Evolutionary conservation across 35 echinoderm and acorn worm genomes (phyloP).

Genomic region (Acanthaster planci): DNA sequence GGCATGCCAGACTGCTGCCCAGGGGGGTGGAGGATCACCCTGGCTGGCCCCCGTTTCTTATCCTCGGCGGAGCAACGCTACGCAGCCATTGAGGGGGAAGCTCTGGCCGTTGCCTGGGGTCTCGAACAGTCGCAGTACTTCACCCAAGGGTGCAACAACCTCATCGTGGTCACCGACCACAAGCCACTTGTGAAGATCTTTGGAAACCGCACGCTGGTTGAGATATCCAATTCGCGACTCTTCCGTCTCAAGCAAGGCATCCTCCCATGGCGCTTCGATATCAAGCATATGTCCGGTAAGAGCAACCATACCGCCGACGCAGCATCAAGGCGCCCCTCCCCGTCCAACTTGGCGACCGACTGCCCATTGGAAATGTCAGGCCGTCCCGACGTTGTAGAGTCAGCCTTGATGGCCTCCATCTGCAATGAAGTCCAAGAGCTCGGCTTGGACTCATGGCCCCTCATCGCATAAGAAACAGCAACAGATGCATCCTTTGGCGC

Average conservation of each 20-base stretch:
- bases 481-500: not conserved
- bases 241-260: not conserved
- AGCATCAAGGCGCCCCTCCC: not conserved
- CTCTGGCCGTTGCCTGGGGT: slow-evolving; percentile 11
- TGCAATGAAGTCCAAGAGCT: too few relatives aligned
- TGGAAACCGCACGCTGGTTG: too few relatives aligned
- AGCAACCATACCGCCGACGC: too few relatives aligned
- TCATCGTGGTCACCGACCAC: not conserved
- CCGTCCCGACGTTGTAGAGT: not conserved
- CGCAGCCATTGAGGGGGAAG: too few relatives aligned
- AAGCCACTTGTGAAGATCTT: too few relatives aligned
- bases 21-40: too few relatives aligned
- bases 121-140: not conserved
- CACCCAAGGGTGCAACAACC: not conserved
- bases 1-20: too few relatives aligned
- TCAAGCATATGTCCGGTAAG: not conserved
- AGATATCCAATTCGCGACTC: too few relatives aligned
- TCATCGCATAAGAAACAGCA: not conserved
- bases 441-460: not conserved
- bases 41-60: too few relatives aligned
- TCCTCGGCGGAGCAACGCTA: too few relatives aligned
- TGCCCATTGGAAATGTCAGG: not conserved
- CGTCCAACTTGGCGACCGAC: not conserved
- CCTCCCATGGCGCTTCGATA: not conserved
- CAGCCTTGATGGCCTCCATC: too few relatives aligned